Conservation (phyloP, 2,888 invertebrate species). For the Chrysopilus asiliformis region DNA sequence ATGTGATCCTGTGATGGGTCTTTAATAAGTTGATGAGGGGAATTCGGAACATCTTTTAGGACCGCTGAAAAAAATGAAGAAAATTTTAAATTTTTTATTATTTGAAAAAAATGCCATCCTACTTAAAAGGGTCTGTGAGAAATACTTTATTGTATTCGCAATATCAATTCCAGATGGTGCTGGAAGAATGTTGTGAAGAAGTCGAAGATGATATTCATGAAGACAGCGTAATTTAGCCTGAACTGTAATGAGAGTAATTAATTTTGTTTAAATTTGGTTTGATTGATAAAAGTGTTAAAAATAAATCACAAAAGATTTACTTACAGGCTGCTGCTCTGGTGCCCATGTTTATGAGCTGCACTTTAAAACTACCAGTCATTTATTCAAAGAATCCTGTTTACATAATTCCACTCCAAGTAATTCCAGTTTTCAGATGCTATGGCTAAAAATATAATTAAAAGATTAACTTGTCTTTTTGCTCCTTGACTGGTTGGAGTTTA, state of each 20-base stretch:
- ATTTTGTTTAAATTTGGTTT: too few species aligned
- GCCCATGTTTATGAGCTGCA: constrained; percentile 71
- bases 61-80: constrained; percentile 52
- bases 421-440: neutral
- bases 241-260: constrained; percentile 56
- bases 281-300: constrained; percentile 1
- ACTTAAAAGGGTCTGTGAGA: constrained; percentile 94
- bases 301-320: constrained; percentile 30
- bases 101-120: constrained; percentile 33
- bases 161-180: constrained; percentile 91
- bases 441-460: too few species aligned
- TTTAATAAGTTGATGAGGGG: constrained; percentile 82
- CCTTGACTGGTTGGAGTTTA: too few species aligned
- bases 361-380: constrained; percentile 57
- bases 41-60: constrained; percentile 89
- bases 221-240: constrained; percentile 95
- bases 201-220: constrained; percentile 88
- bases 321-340: constrained; percentile 89
- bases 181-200: constrained; percentile 82
- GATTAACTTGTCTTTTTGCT: too few species aligned
- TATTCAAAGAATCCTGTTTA: constrained; percentile 13
- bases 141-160: constrained; percentile 94
- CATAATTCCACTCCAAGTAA: neutral
- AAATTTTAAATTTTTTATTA: neutral
- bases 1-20: constrained; percentile 73